phyloP scores from a whole-genome alignment of 2,888 invertebrate genomes.

The Cynaeus angustus region DNA sequence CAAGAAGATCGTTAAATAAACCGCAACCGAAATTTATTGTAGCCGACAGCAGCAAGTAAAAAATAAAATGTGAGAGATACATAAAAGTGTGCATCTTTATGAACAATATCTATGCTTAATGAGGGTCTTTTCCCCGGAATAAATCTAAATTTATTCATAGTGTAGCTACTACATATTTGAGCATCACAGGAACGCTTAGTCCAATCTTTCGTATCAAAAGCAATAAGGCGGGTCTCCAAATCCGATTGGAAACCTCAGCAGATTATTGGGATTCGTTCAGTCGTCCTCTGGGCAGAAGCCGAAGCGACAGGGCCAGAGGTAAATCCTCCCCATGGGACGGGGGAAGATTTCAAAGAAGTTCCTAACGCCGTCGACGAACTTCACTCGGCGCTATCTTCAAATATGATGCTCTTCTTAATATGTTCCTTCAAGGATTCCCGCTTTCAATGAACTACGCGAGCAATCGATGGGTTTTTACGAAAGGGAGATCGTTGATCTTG shows the following conservation, averaged over 20 bases:
- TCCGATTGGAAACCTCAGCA: conserved; percentile 68
- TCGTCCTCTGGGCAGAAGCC: conserved; percentile 61
- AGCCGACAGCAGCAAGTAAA: background rate
- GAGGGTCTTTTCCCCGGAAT: background rate
- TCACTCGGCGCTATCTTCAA: conserved; percentile 40
- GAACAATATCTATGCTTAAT: conserved; percentile 4
- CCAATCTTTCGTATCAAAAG: conserved; percentile 63
- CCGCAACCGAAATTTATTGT: conserved; percentile 23
- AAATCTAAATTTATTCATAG: conserved; percentile 46
- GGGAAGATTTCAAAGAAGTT: conserved; percentile 52
- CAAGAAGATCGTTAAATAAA: conserved; percentile 25
- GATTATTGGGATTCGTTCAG: conserved; percentile 67
- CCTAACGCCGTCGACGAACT: conserved; percentile 47
- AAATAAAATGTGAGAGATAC: conserved; percentile 15
- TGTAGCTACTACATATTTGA: conserved; percentile 52
- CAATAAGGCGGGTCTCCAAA: conserved; percentile 66
- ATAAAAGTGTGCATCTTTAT: conserved; percentile 28
- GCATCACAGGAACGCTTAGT: conserved; percentile 56
- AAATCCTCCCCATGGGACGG: conserved; percentile 63
- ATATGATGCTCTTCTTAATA: conserved; percentile 46
- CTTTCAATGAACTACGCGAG: conserved; percentile 26
- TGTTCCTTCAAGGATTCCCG: conserved; percentile 39
- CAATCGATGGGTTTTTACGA: conserved; percentile 17
- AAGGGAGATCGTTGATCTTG: too few species aligned
- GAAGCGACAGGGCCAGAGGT: conserved; percentile 59